Percentiles rank a stretch among this genome's conserved stretches.
Evolutionary conservation across 2,113 vertebrate genomes (phyloP).

Genomic region (Eptatretus burgeri): DNA sequence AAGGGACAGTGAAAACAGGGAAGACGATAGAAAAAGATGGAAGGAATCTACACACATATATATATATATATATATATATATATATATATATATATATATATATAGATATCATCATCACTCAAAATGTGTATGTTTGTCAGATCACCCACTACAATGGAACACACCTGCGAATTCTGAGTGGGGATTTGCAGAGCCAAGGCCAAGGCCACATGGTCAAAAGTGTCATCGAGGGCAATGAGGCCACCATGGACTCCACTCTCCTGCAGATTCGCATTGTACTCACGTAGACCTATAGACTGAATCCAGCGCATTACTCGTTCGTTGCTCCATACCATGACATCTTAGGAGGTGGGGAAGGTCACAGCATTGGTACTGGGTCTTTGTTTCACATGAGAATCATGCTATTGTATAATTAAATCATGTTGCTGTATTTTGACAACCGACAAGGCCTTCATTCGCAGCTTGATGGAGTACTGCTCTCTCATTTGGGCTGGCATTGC

Average conservation of each 20-base stretch:
- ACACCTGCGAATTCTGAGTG: conserved; percentile 55
- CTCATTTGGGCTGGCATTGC: too few relatives aligned
- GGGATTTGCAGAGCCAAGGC: conserved; percentile 61
- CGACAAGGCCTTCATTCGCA: too few relatives aligned
- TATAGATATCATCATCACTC: neutral
- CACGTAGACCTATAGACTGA: conserved; percentile 48
- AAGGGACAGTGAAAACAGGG: too few relatives aligned
- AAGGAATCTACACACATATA: neutral
- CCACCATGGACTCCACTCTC: conserved; percentile 69
- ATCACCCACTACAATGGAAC: neutral
- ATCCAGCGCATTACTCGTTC: conserved; percentile 74
- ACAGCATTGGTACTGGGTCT: too few relatives aligned
- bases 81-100: neutral
- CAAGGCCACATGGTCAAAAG: conserved; percentile 56
- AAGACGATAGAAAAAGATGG: too few relatives aligned
- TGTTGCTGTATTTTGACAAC: too few relatives aligned
- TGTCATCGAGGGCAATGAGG: conserved; percentile 51
- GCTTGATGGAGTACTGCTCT: too few relatives aligned
- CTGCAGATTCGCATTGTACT: conserved; percentile 45
- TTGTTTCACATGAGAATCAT: too few relatives aligned
- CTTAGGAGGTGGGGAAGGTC: conserved; percentile 14
- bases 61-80: neutral
- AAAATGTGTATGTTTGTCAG: too few relatives aligned
- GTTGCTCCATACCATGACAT: conserved; percentile 81
- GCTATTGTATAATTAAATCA: too few relatives aligned